Evolutionary conservation across 2,888 invertebrate genomes (phyloP).

Genomic region (Adelognathus sp.): DNA sequence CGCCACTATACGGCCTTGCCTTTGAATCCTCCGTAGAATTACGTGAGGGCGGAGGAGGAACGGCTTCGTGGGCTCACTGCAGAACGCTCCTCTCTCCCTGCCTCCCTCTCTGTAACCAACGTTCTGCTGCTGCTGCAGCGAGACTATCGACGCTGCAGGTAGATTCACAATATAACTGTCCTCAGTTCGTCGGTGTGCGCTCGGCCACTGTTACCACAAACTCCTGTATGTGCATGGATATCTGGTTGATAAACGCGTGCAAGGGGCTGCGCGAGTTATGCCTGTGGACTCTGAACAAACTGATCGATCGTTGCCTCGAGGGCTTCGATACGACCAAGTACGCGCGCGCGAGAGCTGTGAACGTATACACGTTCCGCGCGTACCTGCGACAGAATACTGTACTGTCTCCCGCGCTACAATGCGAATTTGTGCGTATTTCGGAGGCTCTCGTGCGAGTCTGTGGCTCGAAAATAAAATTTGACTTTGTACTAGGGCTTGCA

Average conservation of each 20-base stretch:
- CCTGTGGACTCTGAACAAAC: slow-evolving; percentile 57
- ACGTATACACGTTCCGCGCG: slow-evolving; percentile 30
- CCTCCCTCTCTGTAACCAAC: not conserved
- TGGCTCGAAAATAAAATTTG: not conserved
- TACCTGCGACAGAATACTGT: slow-evolving; percentile 53
- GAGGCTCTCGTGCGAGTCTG: not conserved
- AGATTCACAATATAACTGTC: slow-evolving; percentile 20
- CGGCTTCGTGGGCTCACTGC: slow-evolving; percentile 49
- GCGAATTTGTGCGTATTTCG: not conserved
- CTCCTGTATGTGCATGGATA: not conserved
- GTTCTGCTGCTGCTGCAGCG: slow-evolving; percentile 20
- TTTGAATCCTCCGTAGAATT: slow-evolving; percentile 66
- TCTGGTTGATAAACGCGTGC: slow-evolving; percentile 1
- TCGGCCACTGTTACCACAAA: slow-evolving; percentile 14
- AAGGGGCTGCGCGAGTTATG: slow-evolving; percentile 55
- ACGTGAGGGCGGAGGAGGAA: slow-evolving; percentile 53
- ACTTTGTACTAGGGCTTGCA: too few species aligned
- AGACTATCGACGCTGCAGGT: slow-evolving; percentile 37
- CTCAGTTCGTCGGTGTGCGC: slow-evolving; percentile 1
- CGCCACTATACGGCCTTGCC: slow-evolving; percentile 57
- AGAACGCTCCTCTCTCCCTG: slow-evolving; percentile 27
- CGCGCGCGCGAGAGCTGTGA: slow-evolving; percentile 43
- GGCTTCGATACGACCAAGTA: slow-evolving; percentile 56
- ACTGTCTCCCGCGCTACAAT: slow-evolving; percentile 4
- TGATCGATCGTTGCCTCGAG: slow-evolving; percentile 61